A percentile compares a stretch with the other conserved stretches of the same genome.
Evolutionary conservation across 53 echinoderm and acorn worm species (phyloP).

Genomic region (Paracentrotus lividus): DNA sequence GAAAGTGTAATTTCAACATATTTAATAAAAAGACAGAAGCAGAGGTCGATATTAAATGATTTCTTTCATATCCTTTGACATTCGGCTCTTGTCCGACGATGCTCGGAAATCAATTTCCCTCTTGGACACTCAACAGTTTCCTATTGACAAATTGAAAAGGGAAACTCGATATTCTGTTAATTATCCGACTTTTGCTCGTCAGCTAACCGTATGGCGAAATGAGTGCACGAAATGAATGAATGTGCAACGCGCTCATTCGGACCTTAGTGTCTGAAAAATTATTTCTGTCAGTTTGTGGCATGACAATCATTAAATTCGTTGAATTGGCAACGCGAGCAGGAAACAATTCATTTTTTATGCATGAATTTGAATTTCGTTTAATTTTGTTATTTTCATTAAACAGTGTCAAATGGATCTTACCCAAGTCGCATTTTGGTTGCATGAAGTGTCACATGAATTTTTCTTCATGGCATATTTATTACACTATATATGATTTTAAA

Average conservation of each 20-base stretch:
- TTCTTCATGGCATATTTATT: too few relatives aligned
- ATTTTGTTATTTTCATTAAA: too few relatives aligned
- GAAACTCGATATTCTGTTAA: constrained; percentile 69
- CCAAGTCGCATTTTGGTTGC: too few relatives aligned
- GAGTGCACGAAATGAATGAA: not conserved
- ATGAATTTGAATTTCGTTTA: too few relatives aligned
- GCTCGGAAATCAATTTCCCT: constrained; percentile 57
- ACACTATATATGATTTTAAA: too few relatives aligned
- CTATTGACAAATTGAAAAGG: constrained; percentile 48
- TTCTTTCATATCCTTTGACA: constrained; percentile 18
- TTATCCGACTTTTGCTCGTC: constrained; percentile 49
- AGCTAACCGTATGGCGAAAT: not conserved
- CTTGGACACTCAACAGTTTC: constrained; percentile 47
- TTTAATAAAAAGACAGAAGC: not conserved
- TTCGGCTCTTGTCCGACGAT: not conserved
- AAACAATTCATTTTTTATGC: too few relatives aligned
- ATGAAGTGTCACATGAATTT: too few relatives aligned
- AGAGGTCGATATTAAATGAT: constrained; percentile 22
- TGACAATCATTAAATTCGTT: too few relatives aligned
- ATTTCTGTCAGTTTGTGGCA: too few relatives aligned
- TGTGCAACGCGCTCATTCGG: not conserved
- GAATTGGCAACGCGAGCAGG: too few relatives aligned
- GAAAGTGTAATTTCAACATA: not conserved
- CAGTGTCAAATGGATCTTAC: too few relatives aligned
- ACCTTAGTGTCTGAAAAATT: too few relatives aligned